Conservation (phyloP, 1,140 invertebrate genomes). For the Ephestia elutella region DNA sequence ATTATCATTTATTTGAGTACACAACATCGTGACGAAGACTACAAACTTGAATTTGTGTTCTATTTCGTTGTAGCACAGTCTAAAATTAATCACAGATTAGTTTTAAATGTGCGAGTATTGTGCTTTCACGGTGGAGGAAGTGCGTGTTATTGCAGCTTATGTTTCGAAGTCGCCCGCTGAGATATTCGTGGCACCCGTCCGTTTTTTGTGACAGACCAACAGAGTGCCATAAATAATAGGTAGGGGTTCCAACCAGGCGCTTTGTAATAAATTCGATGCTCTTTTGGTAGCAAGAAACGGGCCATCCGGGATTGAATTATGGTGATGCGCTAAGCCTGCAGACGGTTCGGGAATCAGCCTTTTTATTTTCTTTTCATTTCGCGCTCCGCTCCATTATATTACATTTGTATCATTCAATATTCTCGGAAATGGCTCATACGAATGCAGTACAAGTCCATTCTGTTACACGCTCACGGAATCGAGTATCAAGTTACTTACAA, state of each 20-base stretch:
- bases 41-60: conserved; percentile 35
- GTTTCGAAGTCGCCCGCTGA: conserved; percentile 66
- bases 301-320: conserved; percentile 67
- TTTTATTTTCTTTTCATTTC: conserved; percentile 67
- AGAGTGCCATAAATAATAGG: conserved; percentile 73
- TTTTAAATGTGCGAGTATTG: conserved; percentile 33
- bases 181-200: conserved; percentile 67
- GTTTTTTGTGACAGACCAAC: conserved; percentile 72
- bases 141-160: conserved; percentile 72
- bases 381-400: conserved; percentile 35
- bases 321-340: conserved; percentile 68
- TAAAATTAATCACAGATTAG: conserved; percentile 25
- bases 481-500: conserved; percentile 57
- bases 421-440: conserved; percentile 45
- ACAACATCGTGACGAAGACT: conserved; percentile 18
- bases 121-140: conserved; percentile 56
- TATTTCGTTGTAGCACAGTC: conserved; percentile 35
- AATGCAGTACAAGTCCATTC: conserved; percentile 52
- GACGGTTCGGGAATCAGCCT: conserved; percentile 51
- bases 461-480: conserved; percentile 49
- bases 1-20: conserved; percentile 62
- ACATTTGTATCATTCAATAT: conserved; percentile 50
- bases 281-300: conserved; percentile 65
- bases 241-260: conserved; percentile 61
- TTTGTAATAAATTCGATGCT: conserved; percentile 73